phyloP scores from a whole-genome alignment of 2,113 vertebrate genomes.

The Tachuris rubrigastra region DNA sequence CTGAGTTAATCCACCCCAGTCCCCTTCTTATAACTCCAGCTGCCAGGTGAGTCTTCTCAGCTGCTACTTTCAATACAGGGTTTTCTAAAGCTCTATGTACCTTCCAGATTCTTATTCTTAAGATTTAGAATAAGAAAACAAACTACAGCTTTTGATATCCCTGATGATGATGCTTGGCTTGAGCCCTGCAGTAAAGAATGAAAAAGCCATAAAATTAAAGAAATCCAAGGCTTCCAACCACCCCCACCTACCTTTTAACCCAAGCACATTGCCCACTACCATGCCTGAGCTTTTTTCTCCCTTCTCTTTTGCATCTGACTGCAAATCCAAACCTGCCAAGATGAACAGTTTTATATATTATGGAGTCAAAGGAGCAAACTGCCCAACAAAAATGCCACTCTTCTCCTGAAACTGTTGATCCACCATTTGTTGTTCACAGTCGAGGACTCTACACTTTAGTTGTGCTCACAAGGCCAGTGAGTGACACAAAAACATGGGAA shows the following conservation, averaged over 20 bases:
- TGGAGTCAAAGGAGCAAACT: not conserved
- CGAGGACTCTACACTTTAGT: not conserved
- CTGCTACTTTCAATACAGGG: not conserved
- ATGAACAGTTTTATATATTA: not conserved
- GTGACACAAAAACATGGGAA: not conserved
- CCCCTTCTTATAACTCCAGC: not conserved
- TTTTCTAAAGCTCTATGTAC: not conserved
- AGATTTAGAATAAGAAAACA: not conserved
- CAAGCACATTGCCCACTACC: not conserved
- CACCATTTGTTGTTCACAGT: not conserved
- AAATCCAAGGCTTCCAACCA: not conserved
- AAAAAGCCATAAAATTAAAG: not conserved
- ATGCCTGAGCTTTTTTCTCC: not conserved
- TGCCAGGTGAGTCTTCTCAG: not conserved
- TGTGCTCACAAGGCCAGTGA: not conserved
- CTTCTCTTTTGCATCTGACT: not conserved
- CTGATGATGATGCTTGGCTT: not conserved
- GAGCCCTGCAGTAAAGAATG: not conserved
- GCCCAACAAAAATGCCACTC: not conserved
- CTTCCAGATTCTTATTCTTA: not conserved
- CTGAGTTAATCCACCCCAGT: not conserved
- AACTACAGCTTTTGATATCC: not conserved
- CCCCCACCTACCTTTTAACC: not conserved
- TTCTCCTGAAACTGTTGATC: not conserved
- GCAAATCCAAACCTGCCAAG: not conserved